These are phyloP conservation scores for Drosophila aldrichi DNA, from an alignment of 2,888 invertebrate genomes.

Conservation along the genomic window DNA sequence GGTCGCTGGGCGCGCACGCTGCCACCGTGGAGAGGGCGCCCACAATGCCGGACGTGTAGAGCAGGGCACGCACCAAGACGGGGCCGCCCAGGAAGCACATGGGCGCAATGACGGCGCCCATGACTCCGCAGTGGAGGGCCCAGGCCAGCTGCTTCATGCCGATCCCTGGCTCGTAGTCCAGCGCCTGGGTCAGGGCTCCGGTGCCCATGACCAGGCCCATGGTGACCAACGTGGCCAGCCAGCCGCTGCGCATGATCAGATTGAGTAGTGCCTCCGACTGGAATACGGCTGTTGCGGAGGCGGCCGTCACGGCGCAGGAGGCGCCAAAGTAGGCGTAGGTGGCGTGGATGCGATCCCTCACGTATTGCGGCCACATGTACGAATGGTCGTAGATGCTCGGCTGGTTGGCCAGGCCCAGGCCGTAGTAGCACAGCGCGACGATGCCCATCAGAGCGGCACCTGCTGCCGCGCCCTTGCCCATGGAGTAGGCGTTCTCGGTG, in stretches of 20 bases:
- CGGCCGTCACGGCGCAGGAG: slow-evolving; percentile 93
- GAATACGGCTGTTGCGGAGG: slow-evolving; percentile 92
- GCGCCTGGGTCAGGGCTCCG: slow-evolving; percentile 91
- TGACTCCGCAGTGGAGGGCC: slow-evolving; percentile 92
- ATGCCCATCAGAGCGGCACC: slow-evolving; percentile 96
- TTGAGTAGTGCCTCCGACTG: slow-evolving; percentile 92
- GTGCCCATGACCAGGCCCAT: slow-evolving; percentile 96
- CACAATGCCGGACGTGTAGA: slow-evolving; percentile 97
- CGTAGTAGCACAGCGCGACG: slow-evolving; percentile 97
- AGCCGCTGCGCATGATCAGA: slow-evolving; percentile 92
- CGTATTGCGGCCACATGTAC: slow-evolving; percentile 97
- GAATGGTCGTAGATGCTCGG: slow-evolving; percentile 94
- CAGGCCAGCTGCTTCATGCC: slow-evolving; percentile 94
- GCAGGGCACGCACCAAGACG: slow-evolving; percentile 93
- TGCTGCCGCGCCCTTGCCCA: slow-evolving; percentile 95
- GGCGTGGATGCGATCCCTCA: slow-evolving; percentile 93
- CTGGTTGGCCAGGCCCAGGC: slow-evolving; percentile 92
- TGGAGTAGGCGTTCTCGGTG: slow-evolving; percentile 91
- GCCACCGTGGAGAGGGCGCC: slow-evolving; percentile 97
- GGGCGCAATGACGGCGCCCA: slow-evolving; percentile 97
- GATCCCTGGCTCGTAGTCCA: slow-evolving; percentile 93
- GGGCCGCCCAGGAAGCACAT: slow-evolving; percentile 97
- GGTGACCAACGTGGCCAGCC: slow-evolving; percentile 91
- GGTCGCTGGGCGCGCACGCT: slow-evolving; percentile 97
- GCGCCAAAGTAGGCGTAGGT: slow-evolving; percentile 98